Percentiles rank a stretch among this genome's conserved stretches.
Evolutionary conservation across 2,113 vertebrate genomes (phyloP).

Genomic region (Xenopus laevis): DNA sequence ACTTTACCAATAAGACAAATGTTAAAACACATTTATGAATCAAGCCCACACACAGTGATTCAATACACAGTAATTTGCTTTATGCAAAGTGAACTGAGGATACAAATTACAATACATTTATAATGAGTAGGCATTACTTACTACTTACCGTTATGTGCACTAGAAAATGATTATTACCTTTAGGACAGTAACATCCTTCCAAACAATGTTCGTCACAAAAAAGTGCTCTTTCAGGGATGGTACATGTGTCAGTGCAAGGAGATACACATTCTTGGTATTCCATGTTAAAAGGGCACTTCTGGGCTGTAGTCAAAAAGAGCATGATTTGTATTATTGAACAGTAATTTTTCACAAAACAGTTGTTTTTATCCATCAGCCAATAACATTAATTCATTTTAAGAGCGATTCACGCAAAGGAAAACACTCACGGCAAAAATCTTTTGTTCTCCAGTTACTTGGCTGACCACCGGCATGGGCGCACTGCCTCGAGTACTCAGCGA

Average conservation of each 20-base stretch:
- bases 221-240: slow-evolving; percentile 66
- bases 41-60: too few species aligned
- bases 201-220: slow-evolving; percentile 74
- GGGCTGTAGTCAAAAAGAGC: slow-evolving; percentile 56
- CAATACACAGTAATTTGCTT: too few species aligned
- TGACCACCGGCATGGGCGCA: slow-evolving; percentile 69
- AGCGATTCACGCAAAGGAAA: neutral
- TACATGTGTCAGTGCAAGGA: slow-evolving; percentile 75
- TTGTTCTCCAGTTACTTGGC: slow-evolving; percentile 66
- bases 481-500: slow-evolving; percentile 73
- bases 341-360: neutral
- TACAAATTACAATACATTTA: too few species aligned
- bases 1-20: too few species aligned
- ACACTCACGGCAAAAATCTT: slow-evolving; percentile 66
- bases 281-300: slow-evolving; percentile 71
- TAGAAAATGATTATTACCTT: slow-evolving; percentile 56
- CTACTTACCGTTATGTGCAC: too few species aligned
- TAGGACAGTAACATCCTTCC: slow-evolving; percentile 80
- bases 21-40: too few species aligned
- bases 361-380: too few species aligned
- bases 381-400: too few species aligned
- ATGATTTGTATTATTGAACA: neutral
- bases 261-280: slow-evolving; percentile 71
- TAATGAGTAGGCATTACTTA: too few species aligned
- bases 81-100: too few species aligned